Evolutionary conservation across 2,797 vertebrate genomes (phyloP), one percentile per base, ranked within the genome.

Genomic region (Sorex maritimensis): DNA sequence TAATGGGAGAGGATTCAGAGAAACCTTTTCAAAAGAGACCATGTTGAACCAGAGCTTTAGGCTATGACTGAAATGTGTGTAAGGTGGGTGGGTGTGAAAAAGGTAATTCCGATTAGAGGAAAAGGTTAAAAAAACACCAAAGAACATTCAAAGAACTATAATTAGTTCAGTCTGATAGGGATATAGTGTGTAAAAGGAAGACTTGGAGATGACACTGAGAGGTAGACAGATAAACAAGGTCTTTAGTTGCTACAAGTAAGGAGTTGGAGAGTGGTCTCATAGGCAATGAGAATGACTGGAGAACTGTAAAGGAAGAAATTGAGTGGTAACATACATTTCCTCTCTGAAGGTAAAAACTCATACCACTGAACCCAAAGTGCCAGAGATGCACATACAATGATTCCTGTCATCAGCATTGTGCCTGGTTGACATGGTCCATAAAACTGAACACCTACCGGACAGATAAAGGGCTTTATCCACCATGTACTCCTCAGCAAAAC

Each of bases 391-490:
- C 73, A 81, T 73, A 74, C 44, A 92, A 21, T 44, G 28, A 65
- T 69, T 6, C 6, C 24, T 23, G 58, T 67, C 81, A 26, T 83
- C 34, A 71, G 41, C 30, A 28, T 71, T 85, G 67, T 88, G 38
- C 23, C 23, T n/a, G 6, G 19, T 49, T 5, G 28, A 55, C 6
- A 93, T 34, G 80, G 15, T 44, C 72, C 14, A 30, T 23, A 77
- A 8, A 86, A 34, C 14, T 46, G 68, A 93, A 77, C 58, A 96
- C 98, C 28, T 96, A 99, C 99, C 99, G 8, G 99, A 99, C 61
- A 99, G 98, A 95, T 99, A 99, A 28, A 99, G 99, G 0, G 99
- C 99, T 96, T 99, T 99, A 97, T 99, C 99, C 94, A 99, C 99
- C 52, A 99, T 99, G 95, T 98, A 98, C 96, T 99, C 99, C 93